Evolutionary conservation across 2,797 vertebrate genomes (phyloP), one percentile per base, ranked within the genome.

Genomic region (Chromis chromis): DNA sequence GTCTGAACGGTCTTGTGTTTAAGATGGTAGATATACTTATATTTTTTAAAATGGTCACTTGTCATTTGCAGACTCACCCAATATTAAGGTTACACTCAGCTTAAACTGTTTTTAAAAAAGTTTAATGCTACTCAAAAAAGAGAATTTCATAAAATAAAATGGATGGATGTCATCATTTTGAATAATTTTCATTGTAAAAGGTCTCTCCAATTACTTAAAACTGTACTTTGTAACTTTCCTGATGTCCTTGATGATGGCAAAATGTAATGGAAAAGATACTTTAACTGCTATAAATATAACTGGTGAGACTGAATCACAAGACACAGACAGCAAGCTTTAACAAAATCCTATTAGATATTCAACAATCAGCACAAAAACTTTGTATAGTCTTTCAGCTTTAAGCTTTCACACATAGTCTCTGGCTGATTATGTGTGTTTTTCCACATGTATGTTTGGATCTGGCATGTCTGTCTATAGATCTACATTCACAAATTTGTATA

Each of bases 21-120:
- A 31, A 31, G 28, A 31, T 31, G 28, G 28, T 31, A 31, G 28
- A 5, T 31, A 6, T 6, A 1, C 28, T 31, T 31, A 6, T 7
- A 40, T 40, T 53, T 67, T 39, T 46, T 8, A 14, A 73, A 65
- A 49, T 58, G 19, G 12, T 57, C 27, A 24, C 8, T 48, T 2
- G 2, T 6, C 3, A 27, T 8, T 25, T 25, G 25, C 25, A 25
- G 25, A 25, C 25, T 25, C 4, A 4, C 25, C 25, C 25, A 25
- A 25, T 25, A 25, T 25, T 25, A 25, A 25, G 25, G 25, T 25
- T 25, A 25, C 25, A 25, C 25, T 25, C 25, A 25, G 25, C 25
- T 25, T 25, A 8, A 1, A 31, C 8, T 31, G 31, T 1, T 31
- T 1, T 31, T 8, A 12, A 13, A 40, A 40, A 14, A 40, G 3